Evolutionary conservation across 2,113 vertebrate species (phyloP).

Genomic region (Ciconia stormi): DNA sequence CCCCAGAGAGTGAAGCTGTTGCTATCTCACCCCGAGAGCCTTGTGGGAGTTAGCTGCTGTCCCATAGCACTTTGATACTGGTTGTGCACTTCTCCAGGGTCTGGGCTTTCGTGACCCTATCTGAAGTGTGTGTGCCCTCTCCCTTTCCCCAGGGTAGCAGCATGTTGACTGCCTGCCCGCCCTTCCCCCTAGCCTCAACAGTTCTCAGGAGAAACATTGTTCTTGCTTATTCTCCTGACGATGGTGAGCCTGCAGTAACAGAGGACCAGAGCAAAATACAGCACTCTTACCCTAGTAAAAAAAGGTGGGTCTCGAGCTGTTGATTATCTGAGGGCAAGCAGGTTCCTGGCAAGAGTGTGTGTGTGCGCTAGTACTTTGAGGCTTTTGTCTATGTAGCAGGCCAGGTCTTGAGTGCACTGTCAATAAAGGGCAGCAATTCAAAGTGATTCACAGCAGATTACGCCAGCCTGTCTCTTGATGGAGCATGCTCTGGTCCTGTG

Average conservation of each 20-base stretch:
- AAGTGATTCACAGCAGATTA: slow-evolving; percentile 70
- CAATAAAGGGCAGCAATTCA: slow-evolving; percentile 69
- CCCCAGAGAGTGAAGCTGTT: not conserved
- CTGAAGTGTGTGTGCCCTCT: not conserved
- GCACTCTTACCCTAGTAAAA: not conserved
- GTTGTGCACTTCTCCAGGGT: not conserved
- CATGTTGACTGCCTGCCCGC: not conserved
- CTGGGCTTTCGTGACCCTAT: not conserved
- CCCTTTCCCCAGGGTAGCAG: not conserved
- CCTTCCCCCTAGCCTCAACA: too few species aligned
- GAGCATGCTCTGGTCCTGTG: slow-evolving; percentile 45
- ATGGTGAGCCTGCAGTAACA: not conserved
- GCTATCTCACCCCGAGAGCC: not conserved
- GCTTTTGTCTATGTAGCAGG: slow-evolving; percentile 55
- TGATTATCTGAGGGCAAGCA: slow-evolving; percentile 50
- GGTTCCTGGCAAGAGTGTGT: slow-evolving; percentile 51
- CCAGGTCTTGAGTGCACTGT: slow-evolving; percentile 63
- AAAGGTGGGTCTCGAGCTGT: slow-evolving; percentile 7
- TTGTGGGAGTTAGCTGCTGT: not conserved
- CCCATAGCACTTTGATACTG: not conserved
- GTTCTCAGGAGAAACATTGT: not conserved
- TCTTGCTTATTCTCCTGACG: not conserved
- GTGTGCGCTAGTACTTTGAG: not conserved
- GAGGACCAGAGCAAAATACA: not conserved
- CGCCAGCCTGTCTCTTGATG: slow-evolving; percentile 63